A percentile compares a stretch with the other conserved stretches of the same genome.
Conservation (phyloP, 2,888 invertebrate species). For the Xestia c-nigrum region DNA sequence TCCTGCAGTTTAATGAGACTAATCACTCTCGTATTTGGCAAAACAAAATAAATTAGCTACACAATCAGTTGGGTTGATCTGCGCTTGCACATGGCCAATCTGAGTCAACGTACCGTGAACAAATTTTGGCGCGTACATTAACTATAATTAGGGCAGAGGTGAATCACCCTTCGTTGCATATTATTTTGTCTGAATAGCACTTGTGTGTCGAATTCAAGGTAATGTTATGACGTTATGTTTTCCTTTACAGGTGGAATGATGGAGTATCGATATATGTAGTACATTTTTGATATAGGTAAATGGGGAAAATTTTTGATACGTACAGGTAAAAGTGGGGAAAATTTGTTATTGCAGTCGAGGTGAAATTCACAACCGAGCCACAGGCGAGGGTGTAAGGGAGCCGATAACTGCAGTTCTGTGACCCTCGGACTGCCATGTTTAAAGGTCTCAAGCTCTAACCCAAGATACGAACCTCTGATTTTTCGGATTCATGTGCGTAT, state of each 20-base stretch:
- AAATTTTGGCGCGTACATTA: slow-evolving; percentile 41
- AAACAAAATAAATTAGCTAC: slow-evolving; percentile 6
- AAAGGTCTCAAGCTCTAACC: too few relatives aligned
- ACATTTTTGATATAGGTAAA: too few relatives aligned
- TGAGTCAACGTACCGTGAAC: slow-evolving; percentile 38
- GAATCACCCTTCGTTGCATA: slow-evolving; percentile 55
- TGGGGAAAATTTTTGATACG: too few relatives aligned
- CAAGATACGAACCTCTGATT: too few relatives aligned
- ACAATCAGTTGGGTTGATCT: slow-evolving; percentile 21
- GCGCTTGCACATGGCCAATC: slow-evolving; percentile 37
- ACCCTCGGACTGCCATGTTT: too few relatives aligned
- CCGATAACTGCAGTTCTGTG: too few relatives aligned
- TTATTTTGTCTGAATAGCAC: slow-evolving; percentile 6
- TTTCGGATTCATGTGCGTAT: too few relatives aligned
- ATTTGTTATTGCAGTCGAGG: too few relatives aligned
- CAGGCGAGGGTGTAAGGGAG: too few relatives aligned
- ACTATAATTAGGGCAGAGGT: slow-evolving; percentile 65
- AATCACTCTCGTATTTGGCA: neutral
- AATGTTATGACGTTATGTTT: neutral
- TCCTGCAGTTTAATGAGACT: neutral
- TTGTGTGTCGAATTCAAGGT: neutral
- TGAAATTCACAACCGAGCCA: too few relatives aligned
- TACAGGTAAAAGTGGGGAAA: too few relatives aligned
- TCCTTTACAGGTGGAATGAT: neutral
- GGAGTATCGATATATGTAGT: neutral